Conservation (phyloP, 37 sponge, comb jelly and placozoan species). For the Spongia lamella region DNA sequence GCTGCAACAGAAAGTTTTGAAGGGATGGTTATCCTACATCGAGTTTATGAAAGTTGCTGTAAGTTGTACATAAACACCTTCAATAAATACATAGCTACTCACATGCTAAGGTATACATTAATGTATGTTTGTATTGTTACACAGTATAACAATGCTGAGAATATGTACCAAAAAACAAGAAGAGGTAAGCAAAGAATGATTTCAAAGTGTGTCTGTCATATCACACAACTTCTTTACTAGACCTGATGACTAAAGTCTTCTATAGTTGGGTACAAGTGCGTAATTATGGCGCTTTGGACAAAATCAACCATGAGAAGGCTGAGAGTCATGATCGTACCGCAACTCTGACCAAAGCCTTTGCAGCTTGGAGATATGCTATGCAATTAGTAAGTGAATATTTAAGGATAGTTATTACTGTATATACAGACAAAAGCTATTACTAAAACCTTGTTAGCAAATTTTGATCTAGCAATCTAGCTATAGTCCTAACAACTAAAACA, state of each 20-base stretch:
- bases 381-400: background rate
- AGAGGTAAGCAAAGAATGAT: slow-evolving; percentile 29
- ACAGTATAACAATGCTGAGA: slow-evolving; percentile 51
- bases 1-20: slow-evolving; percentile 20
- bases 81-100: background rate
- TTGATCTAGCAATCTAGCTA: too few species aligned
- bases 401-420: background rate
- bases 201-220: background rate
- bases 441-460: background rate
- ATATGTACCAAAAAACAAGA: slow-evolving; percentile 32
- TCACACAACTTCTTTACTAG: slow-evolving; percentile 7
- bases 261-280: slow-evolving; percentile 57
- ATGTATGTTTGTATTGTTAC: slow-evolving; percentile 2
- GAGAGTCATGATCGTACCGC: slow-evolving; percentile 16
- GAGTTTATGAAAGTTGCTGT: slow-evolving; percentile 49
- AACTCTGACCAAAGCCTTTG: too few species aligned
- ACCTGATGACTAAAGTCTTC: slow-evolving; percentile 42
- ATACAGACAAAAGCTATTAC: background rate
- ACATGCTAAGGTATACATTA: background rate
- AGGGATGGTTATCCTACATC: slow-evolving; percentile 60
- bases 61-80: slow-evolving; percentile 8
- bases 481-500: too few species aligned
- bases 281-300: slow-evolving; percentile 39
- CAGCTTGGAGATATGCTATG: too few species aligned
- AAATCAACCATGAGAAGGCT: slow-evolving; percentile 6